These are phyloP conservation scores for Fragum sueziense DNA, from an alignment of 2,888 invertebrate species.

Conservation along the genomic window DNA sequence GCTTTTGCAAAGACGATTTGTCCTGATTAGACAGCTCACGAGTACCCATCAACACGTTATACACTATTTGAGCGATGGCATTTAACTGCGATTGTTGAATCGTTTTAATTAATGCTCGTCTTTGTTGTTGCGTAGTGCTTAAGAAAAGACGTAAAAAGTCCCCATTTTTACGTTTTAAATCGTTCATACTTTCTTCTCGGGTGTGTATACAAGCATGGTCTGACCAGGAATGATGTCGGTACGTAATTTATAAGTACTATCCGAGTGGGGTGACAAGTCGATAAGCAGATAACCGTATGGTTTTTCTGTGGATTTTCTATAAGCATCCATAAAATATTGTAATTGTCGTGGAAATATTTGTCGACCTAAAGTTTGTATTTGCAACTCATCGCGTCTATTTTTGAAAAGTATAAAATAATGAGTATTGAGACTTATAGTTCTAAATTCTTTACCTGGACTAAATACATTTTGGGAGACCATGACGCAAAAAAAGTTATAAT, in stretches of 20 bases:
- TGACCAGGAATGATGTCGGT: slow-evolving; percentile 46
- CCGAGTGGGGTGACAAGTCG: slow-evolving; percentile 37
- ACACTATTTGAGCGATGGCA: slow-evolving; percentile 33
- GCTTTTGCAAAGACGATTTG: slow-evolving; percentile 15
- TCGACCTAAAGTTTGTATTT: slow-evolving; percentile 46
- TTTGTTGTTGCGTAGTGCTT: slow-evolving; percentile 12
- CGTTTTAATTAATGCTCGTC: slow-evolving; percentile 26
- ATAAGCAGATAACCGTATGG: slow-evolving; percentile 33
- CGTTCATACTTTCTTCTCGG: slow-evolving; percentile 26
- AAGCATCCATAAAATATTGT: slow-evolving; percentile 51
- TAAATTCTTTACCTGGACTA: slow-evolving; percentile 11
- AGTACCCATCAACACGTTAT: slow-evolving; percentile 25
- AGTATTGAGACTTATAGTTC: slow-evolving; percentile 15
- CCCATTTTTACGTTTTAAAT: slow-evolving; percentile 21
- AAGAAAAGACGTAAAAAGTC: slow-evolving; percentile 35
- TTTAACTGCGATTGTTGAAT: slow-evolving; percentile 27
- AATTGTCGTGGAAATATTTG: slow-evolving; percentile 51
- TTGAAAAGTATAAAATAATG: slow-evolving; percentile 47
- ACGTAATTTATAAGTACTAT: slow-evolving; percentile 30
- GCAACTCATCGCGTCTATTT: slow-evolving; percentile 45
- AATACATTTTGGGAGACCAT: slow-evolving; percentile 14
- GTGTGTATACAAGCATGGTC: slow-evolving; percentile 37
- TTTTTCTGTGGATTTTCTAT: slow-evolving; percentile 35
- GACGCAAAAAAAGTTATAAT: slow-evolving; percentile 28
- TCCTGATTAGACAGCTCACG: background rate